A percentile compares a stretch with the other conserved stretches of the same genome.
phyloP scores from a whole-genome alignment of 2,797 vertebrate species.

The Paramormyrops hopkinsi region DNA sequence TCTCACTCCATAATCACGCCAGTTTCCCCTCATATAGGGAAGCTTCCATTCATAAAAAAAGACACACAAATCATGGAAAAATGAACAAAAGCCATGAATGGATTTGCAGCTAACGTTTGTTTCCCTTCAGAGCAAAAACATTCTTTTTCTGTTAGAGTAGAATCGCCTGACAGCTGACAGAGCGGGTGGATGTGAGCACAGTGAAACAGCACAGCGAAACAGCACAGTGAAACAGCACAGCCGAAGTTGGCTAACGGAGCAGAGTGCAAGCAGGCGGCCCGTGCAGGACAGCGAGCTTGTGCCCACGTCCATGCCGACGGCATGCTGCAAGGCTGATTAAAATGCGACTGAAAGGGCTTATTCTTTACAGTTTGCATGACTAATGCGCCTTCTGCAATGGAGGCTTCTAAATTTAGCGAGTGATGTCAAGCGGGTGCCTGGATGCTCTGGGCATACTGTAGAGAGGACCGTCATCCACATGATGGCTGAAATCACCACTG shows the following conservation, averaged over 20 bases:
- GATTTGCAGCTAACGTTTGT: background rate
- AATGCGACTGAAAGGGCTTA: slow-evolving; percentile 49
- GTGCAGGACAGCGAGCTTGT: background rate
- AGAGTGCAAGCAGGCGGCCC: background rate
- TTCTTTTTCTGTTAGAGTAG: background rate
- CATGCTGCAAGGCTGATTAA: slow-evolving; percentile 29
- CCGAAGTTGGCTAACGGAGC: background rate
- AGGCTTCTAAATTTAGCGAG: slow-evolving; percentile 59
- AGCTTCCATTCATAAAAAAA: background rate
- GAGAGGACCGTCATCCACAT: slow-evolving; percentile 58
- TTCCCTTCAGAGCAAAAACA: background rate
- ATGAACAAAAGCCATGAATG: background rate
- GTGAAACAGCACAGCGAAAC: background rate
- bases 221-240: background rate
- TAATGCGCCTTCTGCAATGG: slow-evolving; percentile 61
- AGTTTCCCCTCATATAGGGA: background rate
- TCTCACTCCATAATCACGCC: background rate
- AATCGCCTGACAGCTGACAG: background rate
- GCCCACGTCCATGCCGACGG: background rate
- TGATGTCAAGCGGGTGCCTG: slow-evolving; percentile 63
- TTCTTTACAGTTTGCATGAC: slow-evolving; percentile 52
- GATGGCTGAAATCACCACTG: slow-evolving; percentile 65
- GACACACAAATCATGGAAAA: background rate
- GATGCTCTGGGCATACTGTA: slow-evolving; percentile 53
- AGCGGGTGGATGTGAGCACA: background rate